Evolutionary conservation across 2,797 vertebrate genomes (phyloP).

Genomic region (Esox masquinongy): DNA sequence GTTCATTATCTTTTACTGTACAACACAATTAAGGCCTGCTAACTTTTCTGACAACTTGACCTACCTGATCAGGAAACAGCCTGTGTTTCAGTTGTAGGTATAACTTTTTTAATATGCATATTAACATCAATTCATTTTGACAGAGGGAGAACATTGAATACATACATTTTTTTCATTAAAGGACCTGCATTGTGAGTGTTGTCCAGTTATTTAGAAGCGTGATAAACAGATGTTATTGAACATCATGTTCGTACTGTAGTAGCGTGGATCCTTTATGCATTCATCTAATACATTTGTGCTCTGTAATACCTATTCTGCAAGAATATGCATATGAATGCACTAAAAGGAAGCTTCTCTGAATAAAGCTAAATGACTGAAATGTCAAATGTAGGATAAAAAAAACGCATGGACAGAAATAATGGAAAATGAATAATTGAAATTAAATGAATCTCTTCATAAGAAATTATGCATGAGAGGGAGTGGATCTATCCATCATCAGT

Average conservation of each 20-base stretch:
- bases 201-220: neutral
- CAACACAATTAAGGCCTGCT: neutral
- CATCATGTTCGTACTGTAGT: constrained; percentile 17
- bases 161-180: no score
- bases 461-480: neutral
- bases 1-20: neutral
- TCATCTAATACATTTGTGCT: neutral
- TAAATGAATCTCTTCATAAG: neutral
- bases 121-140: neutral
- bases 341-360: no score
- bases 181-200: constrained; percentile 4
- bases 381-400: neutral
- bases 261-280: neutral
- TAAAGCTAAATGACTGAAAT: no score
- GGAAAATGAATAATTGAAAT: constrained; percentile 5
- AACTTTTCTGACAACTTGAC: neutral
- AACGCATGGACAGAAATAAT: neutral
- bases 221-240: neutral
- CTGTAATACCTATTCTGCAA: constrained; percentile 10
- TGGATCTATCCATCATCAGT: constrained; percentile 4
- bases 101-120: neutral
- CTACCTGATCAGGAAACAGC: neutral
- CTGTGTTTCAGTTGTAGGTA: neutral
- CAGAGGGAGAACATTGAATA: constrained; percentile 5
- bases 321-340: neutral